Evolutionary conservation across 1,140 invertebrate genomes (phyloP).

Genomic region (Caenorhabditis briggsae): DNA sequence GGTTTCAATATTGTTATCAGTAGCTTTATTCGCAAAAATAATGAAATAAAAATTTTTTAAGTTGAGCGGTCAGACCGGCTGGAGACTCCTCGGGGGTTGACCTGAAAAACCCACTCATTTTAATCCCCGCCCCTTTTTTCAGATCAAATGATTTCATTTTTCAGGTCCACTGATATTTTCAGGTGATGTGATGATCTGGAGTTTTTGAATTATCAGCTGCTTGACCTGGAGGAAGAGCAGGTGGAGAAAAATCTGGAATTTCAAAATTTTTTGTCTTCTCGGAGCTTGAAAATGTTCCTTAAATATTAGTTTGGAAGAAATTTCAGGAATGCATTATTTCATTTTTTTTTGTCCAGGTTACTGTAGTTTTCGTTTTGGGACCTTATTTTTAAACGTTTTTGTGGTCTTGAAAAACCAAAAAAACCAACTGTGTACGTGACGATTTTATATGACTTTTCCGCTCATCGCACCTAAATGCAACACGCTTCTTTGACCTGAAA

Average conservation of each 20-base stretch:
- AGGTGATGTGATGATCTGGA: neutral
- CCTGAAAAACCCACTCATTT: neutral
- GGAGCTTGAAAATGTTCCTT: too few relatives aligned
- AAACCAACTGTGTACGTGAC: too few relatives aligned
- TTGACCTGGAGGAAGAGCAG: neutral
- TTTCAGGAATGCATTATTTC: too few relatives aligned
- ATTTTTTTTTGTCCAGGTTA: too few relatives aligned
- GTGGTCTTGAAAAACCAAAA: too few relatives aligned
- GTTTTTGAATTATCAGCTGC: neutral
- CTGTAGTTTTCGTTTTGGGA: too few relatives aligned
- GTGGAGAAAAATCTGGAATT: neutral
- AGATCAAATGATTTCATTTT: constrained; percentile 41
- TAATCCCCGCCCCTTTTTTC: neutral
- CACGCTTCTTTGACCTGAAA: too few relatives aligned
- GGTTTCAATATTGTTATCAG: neutral
- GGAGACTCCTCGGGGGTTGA: neutral
- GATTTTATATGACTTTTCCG: too few relatives aligned
- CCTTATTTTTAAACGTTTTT: too few relatives aligned
- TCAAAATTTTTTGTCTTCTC: neutral
- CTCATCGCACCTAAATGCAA: too few relatives aligned
- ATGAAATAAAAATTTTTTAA: neutral
- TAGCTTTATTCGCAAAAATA: too few relatives aligned
- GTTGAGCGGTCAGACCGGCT: constrained; percentile 24
- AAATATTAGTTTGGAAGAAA: too few relatives aligned
- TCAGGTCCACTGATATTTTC: neutral